A percentile compares a stretch with the other conserved stretches of the same genome.
Evolutionary conservation across 1,140 invertebrate species (phyloP).

Genomic region (Papilio xuthus): DNA sequence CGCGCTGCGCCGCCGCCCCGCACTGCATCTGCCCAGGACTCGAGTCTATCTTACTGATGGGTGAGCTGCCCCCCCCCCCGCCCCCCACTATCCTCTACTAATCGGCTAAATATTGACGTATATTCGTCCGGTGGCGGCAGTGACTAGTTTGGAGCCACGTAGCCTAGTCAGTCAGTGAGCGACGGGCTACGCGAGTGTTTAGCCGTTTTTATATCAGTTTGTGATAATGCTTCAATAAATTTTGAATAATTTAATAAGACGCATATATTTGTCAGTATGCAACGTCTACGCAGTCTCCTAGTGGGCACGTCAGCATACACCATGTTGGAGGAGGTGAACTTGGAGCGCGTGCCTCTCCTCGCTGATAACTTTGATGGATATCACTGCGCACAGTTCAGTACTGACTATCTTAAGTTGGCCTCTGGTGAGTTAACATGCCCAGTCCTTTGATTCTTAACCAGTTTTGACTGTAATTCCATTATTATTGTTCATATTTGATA

Average conservation of each 20-base stretch:
- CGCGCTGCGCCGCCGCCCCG: conserved; percentile 30
- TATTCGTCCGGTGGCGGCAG: no score
- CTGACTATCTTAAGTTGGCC: conserved; percentile 65
- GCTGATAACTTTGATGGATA: conserved; percentile 57
- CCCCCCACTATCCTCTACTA: conserved; percentile 8
- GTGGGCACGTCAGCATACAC: conserved; percentile 64
- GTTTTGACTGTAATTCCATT: no score
- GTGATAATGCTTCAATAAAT: no score
- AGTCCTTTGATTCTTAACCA: no score
- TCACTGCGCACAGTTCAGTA: conserved; percentile 68
- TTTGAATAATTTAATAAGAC: no score
- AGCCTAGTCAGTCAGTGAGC: no score
- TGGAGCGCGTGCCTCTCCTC: conserved; percentile 63
- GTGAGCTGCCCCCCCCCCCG: conserved; percentile 41
- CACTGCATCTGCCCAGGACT: conserved; percentile 49
- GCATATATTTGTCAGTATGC: conserved; percentile 57
- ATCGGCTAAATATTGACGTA: no score
- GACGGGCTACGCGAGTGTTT: no score
- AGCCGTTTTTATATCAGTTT: no score
- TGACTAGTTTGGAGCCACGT: no score
- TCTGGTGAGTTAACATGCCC: conserved; percentile 58
- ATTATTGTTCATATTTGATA: no score
- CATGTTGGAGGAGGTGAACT: conserved; percentile 64
- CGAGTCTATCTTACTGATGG: conserved; percentile 41
- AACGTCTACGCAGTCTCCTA: conserved; percentile 63